Percentiles rank a stretch among this genome's conserved stretches.
Conservation (phyloP, 2,113 vertebrate species). For the Mus musculus region GRCm39 chr3:39035001-39035500, state of each 20-base stretch:
- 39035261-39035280: slow-evolving; percentile 95
- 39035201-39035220: slow-evolving; percentile 97
- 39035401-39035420: slow-evolving; percentile 96
- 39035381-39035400: slow-evolving; percentile 96
- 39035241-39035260: slow-evolving; percentile 95
- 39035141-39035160: slow-evolving; percentile 95
- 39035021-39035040: slow-evolving; percentile 92
- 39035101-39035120: slow-evolving; percentile 97
- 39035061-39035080: slow-evolving; percentile 96
- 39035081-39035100: slow-evolving; percentile 96
- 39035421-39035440: slow-evolving; percentile 90
- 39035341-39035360: slow-evolving; percentile 94
- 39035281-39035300: slow-evolving; percentile 95
- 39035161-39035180: slow-evolving; percentile 92
- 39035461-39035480: slow-evolving; percentile 93
- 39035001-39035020: slow-evolving; percentile 92
- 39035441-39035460: slow-evolving; percentile 92
- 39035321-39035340: slow-evolving; percentile 96
- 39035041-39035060: slow-evolving; percentile 95
- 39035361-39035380: slow-evolving; percentile 91
- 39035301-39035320: slow-evolving; percentile 90
- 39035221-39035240: slow-evolving; percentile 94
- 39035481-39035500: slow-evolving; percentile 92
- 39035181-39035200: slow-evolving; percentile 93
- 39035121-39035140: slow-evolving; percentile 94